phyloP scores from a whole-genome alignment of 2,113 vertebrate species.

The Jaculus jaculus region DNA sequence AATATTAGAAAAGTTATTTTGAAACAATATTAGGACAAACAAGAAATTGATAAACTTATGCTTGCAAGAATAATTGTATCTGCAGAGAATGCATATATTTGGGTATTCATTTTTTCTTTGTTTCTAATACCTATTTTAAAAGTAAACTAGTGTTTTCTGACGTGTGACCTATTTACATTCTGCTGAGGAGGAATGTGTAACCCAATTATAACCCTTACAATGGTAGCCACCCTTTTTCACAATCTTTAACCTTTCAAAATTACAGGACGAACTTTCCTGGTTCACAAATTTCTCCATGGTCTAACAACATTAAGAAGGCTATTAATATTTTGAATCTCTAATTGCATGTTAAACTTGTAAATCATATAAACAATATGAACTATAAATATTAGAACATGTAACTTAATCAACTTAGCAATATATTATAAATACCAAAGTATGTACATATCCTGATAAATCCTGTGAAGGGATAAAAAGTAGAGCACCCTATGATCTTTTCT shows the following conservation, averaged over 20 bases:
- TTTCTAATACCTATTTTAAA: slow-evolving; percentile 7
- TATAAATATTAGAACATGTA: not conserved
- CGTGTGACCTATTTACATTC: not conserved
- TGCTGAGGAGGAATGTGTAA: not conserved
- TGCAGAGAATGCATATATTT: not conserved
- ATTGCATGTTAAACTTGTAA: not conserved
- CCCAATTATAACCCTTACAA: not conserved
- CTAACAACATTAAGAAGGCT: not conserved
- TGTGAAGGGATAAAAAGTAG: not conserved
- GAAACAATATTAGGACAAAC: slow-evolving; percentile 27
- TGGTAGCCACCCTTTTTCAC: not conserved
- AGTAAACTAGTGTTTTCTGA: slow-evolving; percentile 31
- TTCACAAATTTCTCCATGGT: not conserved
- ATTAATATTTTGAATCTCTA: slow-evolving; percentile 19
- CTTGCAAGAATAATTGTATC: slow-evolving; percentile 33
- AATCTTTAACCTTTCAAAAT: slow-evolving; percentile 26
- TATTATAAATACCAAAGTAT: not conserved
- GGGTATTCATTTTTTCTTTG: slow-evolving; percentile 39
- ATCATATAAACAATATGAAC: not conserved
- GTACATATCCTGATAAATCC: not conserved
- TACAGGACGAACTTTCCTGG: slow-evolving; percentile 3
- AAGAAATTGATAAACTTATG: slow-evolving; percentile 42
- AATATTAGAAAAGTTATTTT: slow-evolving; percentile 54
- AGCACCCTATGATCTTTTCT: not conserved
- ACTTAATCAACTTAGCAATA: not conserved